A percentile compares a stretch with the other conserved stretches of the same genome.
Evolutionary conservation across 2,113 vertebrate species (phyloP).

Genomic region (Percopsis transmontana): DNA sequence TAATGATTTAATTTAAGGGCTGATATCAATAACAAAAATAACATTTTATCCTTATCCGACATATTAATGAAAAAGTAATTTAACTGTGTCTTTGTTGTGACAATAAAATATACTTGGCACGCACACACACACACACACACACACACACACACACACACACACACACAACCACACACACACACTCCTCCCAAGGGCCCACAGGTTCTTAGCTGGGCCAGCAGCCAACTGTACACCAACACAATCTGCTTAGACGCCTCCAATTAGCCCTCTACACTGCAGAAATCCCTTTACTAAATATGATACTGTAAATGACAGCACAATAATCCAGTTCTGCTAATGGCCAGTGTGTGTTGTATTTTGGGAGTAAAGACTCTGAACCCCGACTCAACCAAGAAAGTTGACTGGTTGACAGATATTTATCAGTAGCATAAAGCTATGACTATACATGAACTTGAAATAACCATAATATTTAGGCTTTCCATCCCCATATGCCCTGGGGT

Average conservation of each 20-base stretch:
- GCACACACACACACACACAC: slow-evolving; percentile 2
- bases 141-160: neutral
- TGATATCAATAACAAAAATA: no score
- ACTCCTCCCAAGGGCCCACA: slow-evolving; percentile 18
- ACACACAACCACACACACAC: neutral
- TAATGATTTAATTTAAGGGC: no score
- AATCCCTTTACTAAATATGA: slow-evolving; percentile 70
- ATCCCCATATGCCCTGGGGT: slow-evolving; percentile 38
- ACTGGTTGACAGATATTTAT: neutral
- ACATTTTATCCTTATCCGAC: no score
- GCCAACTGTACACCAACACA: slow-evolving; percentile 39
- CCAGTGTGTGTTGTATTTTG: slow-evolving; percentile 12
- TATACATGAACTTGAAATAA: slow-evolving; percentile 1
- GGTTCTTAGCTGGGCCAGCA: slow-evolving; percentile 52
- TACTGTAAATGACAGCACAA: slow-evolving; percentile 53
- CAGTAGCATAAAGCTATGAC: neutral
- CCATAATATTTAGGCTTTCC: neutral
- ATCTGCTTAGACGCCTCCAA: slow-evolving; percentile 58
- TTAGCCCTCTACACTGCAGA: slow-evolving; percentile 44
- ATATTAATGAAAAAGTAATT: no score
- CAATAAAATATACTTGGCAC: neutral
- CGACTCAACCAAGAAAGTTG: neutral
- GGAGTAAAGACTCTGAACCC: slow-evolving; percentile 8
- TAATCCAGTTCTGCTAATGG: slow-evolving; percentile 65
- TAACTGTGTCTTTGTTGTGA: no score